Conservation (phyloP, 2,888 invertebrate species). For the Luperina testacea region DNA sequence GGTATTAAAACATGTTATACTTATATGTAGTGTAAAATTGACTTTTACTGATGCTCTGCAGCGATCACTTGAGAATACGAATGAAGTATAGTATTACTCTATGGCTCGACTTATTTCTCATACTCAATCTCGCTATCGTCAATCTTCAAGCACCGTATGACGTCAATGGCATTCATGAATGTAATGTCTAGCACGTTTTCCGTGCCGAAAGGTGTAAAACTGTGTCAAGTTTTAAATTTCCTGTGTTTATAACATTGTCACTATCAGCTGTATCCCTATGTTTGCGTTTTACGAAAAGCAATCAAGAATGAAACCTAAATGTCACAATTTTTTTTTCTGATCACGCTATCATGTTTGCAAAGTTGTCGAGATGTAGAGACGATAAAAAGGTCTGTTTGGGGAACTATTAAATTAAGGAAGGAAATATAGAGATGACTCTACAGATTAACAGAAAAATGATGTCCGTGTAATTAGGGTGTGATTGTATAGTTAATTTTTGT, state of each 20-base stretch:
- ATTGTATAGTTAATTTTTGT: constrained; percentile 63
- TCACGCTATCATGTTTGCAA: background rate
- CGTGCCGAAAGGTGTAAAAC: constrained; percentile 46
- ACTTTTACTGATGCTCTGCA: constrained; percentile 28
- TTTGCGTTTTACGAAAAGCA: constrained; percentile 1
- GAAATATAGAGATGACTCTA: background rate
- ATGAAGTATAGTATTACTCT: constrained; percentile 35
- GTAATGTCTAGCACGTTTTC: constrained; percentile 51
- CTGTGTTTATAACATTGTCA: constrained; percentile 27
- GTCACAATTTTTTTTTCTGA: background rate
- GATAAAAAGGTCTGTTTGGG: background rate
- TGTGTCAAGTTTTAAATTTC: constrained; percentile 38
- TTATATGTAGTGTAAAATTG: constrained; percentile 7
- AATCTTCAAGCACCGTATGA: constrained; percentile 54
- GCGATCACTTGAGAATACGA: constrained; percentile 33
- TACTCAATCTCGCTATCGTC: constrained; percentile 50
- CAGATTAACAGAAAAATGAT: background rate
- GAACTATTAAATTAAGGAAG: background rate
- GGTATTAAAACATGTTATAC: constrained; percentile 2
- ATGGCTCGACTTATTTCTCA: constrained; percentile 51
- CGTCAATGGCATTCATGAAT: constrained; percentile 60
- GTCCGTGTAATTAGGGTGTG: constrained; percentile 37
- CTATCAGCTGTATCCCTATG: background rate
- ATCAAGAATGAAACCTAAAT: constrained; percentile 16
- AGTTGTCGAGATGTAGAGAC: background rate